These are phyloP conservation scores for Coturnix japonica DNA, from an alignment of 2,113 vertebrate species.

Conservation along the genomic window DNA sequence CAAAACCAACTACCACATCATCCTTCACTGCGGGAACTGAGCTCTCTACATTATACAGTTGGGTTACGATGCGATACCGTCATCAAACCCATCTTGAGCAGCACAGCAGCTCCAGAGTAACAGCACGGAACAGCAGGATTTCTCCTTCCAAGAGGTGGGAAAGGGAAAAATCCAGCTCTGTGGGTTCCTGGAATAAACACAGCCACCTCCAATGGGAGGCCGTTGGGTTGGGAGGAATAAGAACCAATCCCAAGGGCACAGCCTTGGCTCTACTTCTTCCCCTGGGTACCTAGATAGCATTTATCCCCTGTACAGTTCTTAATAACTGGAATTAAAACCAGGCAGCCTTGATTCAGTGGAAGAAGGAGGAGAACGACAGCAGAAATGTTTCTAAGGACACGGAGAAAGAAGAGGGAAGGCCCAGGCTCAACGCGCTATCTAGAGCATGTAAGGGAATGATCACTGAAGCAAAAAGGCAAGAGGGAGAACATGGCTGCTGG, in stretches of 20 bases:
- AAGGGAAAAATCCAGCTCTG: background rate
- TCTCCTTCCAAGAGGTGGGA: background rate
- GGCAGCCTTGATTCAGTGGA: background rate
- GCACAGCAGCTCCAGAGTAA: background rate
- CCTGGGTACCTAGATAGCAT: background rate
- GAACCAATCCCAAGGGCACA: background rate
- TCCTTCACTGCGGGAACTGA: fast-evolving
- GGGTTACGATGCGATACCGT: background rate
- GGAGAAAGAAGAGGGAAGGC: slow-evolving; percentile 39
- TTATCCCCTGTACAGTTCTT: background rate
- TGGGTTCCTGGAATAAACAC: background rate
- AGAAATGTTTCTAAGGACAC: background rate
- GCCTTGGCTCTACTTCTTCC: background rate
- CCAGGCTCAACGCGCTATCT: slow-evolving; percentile 55
- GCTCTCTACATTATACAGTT: background rate
- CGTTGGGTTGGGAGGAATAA: background rate
- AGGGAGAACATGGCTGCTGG: background rate
- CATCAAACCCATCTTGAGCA: background rate
- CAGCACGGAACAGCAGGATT: background rate
- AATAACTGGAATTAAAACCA: slow-evolving; percentile 36
- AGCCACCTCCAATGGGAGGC: no score
- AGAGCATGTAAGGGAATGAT: slow-evolving; percentile 70
- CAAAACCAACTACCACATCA: background rate
- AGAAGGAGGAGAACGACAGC: background rate
- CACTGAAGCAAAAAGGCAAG: slow-evolving; percentile 45